Percentiles rank a stretch among this genome's conserved stretches.
Evolutionary conservation across 2,888 invertebrate species (phyloP).

Genomic region (Drosophila sordidapex): DNA sequence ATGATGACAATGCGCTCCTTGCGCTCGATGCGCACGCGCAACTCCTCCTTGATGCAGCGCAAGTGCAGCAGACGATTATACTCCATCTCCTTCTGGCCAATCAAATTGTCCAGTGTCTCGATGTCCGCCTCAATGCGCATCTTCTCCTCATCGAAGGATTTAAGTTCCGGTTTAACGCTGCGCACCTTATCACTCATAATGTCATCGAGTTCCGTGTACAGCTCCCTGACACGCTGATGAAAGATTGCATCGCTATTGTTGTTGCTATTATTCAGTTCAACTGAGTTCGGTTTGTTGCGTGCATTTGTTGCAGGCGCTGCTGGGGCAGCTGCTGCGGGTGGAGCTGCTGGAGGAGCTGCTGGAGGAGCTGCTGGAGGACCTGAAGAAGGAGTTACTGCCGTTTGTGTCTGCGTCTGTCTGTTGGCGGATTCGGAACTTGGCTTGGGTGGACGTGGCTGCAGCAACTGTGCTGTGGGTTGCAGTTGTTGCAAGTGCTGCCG

Average conservation of each 20-base stretch:
- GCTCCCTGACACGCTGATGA: slow-evolving; percentile 74
- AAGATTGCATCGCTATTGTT: slow-evolving; percentile 69
- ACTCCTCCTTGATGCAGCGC: slow-evolving; percentile 94
- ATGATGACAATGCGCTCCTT: slow-evolving; percentile 87
- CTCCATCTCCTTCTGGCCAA: slow-evolving; percentile 93
- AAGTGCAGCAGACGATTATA: slow-evolving; percentile 93
- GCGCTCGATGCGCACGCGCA: slow-evolving; percentile 89
- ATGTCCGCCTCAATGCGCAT: slow-evolving; percentile 89
- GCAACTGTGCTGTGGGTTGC: slow-evolving; percentile 2
- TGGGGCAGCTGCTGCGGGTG: background rate
- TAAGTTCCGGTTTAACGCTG: slow-evolving; percentile 87
- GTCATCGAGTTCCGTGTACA: slow-evolving; percentile 66
- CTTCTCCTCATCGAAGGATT: slow-evolving; percentile 88
- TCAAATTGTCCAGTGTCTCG: slow-evolving; percentile 89
- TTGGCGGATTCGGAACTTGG: slow-evolving; percentile 24
- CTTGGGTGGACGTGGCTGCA: slow-evolving; percentile 16
- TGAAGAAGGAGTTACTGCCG: background rate
- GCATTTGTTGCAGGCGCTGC: background rate
- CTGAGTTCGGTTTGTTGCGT: slow-evolving; percentile 23
- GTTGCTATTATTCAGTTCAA: slow-evolving; percentile 57
- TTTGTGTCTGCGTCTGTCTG: slow-evolving; percentile 23
- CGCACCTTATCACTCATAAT: slow-evolving; percentile 84
- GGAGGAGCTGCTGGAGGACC: background rate
- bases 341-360: background rate
- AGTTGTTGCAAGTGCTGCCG: background rate